Conservation (phyloP, 2,113 vertebrate genomes). For the Ophiodon elongatus region DNA sequence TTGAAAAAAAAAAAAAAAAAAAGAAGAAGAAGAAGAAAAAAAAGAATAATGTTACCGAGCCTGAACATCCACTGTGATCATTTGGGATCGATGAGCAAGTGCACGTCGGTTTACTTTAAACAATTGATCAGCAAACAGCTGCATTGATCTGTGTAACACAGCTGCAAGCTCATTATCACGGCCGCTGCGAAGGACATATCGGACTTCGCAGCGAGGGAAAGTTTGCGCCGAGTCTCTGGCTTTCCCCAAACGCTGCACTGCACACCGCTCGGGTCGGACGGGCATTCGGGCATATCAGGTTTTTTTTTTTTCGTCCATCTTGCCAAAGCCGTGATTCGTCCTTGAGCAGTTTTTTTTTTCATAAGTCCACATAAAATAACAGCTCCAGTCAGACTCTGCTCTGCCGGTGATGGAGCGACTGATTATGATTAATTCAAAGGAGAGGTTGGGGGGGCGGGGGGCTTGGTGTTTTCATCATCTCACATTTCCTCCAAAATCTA, state of each 20-base stretch:
- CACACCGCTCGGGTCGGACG: neutral
- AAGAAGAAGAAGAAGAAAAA: too few species aligned
- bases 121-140: conserved; percentile 26
- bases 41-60: too few species aligned
- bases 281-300: neutral
- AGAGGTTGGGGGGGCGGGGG: neutral
- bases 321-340: conserved; percentile 11
- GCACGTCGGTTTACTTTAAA: conserved; percentile 11
- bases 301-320: neutral
- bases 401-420: neutral
- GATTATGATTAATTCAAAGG: conserved; percentile 51
- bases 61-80: conserved; percentile 25
- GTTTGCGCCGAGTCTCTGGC: neutral
- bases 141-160: conserved; percentile 53
- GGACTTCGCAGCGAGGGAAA: too few species aligned
- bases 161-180: conserved; percentile 32
- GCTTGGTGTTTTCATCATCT: conserved; percentile 36
- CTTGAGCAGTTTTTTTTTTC: conserved; percentile 27
- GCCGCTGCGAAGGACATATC: conserved; percentile 20
- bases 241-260: neutral
- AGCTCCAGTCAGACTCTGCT: conserved; percentile 29
- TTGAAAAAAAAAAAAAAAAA: too few species aligned
- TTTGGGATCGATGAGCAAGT: conserved; percentile 20
- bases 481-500: conserved; percentile 43
- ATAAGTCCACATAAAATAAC: conserved; percentile 35